Conservation (phyloP, 2,113 vertebrate genomes). For the Aramus guarauna region DNA sequence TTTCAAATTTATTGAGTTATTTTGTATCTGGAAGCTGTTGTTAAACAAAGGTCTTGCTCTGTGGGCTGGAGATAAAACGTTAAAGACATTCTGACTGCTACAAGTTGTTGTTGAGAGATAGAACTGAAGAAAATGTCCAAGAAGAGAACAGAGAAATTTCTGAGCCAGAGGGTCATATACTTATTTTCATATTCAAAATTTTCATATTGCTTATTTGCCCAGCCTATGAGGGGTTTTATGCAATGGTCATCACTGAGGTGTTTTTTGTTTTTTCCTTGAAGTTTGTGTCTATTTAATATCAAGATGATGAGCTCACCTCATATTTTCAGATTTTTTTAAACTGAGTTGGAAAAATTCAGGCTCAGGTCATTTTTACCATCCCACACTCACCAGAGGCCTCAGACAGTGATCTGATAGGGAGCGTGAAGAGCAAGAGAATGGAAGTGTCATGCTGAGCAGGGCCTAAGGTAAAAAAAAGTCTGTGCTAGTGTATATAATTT, state of each 20-base stretch:
- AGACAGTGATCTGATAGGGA: background rate
- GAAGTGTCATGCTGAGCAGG: background rate
- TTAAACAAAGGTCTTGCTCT: background rate
- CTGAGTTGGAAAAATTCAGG: background rate
- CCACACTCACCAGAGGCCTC: background rate
- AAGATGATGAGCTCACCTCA: background rate
- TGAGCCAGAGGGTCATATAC: background rate
- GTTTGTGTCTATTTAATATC: background rate
- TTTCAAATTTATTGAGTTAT: background rate
- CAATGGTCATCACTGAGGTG: background rate
- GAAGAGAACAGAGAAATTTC: background rate
- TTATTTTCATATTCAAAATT: background rate
- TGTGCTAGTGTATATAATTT: background rate
- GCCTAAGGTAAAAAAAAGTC: background rate
- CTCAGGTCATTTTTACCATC: background rate
- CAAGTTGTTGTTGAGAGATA: background rate
- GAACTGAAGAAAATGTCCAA: background rate
- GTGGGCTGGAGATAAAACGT: background rate
- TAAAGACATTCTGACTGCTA: background rate
- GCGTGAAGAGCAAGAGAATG: background rate
- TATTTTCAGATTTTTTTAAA: background rate
- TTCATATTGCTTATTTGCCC: background rate
- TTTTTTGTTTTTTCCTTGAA: background rate
- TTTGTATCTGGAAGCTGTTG: background rate
- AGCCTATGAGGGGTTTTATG: background rate